phyloP scores from a whole-genome alignment of 2,888 invertebrate genomes.

The Noctua comes region DNA sequence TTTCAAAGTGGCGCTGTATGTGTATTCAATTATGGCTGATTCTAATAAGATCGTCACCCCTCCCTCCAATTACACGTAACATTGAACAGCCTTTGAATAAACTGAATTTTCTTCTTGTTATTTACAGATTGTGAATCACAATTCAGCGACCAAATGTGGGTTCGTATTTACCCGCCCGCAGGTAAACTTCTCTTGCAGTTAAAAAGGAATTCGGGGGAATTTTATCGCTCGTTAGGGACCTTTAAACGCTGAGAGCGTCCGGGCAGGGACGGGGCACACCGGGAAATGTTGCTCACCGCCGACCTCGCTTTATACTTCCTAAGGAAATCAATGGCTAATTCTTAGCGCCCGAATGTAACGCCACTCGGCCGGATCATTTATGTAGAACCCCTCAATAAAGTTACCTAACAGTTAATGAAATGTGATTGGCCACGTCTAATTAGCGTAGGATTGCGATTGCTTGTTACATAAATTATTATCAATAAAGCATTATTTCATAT shows the following conservation, averaged over 20 bases:
- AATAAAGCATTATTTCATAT: not conserved
- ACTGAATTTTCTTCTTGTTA: constrained; percentile 78
- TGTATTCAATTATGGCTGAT: constrained; percentile 64
- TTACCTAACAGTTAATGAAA: constrained; percentile 51
- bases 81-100: constrained; percentile 69
- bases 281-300: constrained; percentile 65
- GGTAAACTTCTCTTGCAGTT: constrained; percentile 87
- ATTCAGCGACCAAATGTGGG: constrained; percentile 86
- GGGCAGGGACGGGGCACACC: constrained; percentile 55
- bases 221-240: constrained; percentile 89
- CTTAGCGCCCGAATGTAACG: constrained; percentile 53
- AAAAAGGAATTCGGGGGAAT: constrained; percentile 86
- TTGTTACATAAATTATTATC: constrained; percentile 8
- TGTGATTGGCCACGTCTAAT: constrained; percentile 47
- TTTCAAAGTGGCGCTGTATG: constrained; percentile 46
- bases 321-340: constrained; percentile 73
- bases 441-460: constrained; percentile 30
- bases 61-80: constrained; percentile 69
- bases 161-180: constrained; percentile 88
- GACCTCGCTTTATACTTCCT: constrained; percentile 70
- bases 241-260: constrained; percentile 78
- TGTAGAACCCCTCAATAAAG: constrained; percentile 54
- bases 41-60: constrained; percentile 61
- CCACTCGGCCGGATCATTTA: constrained; percentile 63
- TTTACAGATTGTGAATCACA: constrained; percentile 85